phyloP scores from a whole-genome alignment of 2,888 invertebrate species.

The Synergus laeviventris region DNA sequence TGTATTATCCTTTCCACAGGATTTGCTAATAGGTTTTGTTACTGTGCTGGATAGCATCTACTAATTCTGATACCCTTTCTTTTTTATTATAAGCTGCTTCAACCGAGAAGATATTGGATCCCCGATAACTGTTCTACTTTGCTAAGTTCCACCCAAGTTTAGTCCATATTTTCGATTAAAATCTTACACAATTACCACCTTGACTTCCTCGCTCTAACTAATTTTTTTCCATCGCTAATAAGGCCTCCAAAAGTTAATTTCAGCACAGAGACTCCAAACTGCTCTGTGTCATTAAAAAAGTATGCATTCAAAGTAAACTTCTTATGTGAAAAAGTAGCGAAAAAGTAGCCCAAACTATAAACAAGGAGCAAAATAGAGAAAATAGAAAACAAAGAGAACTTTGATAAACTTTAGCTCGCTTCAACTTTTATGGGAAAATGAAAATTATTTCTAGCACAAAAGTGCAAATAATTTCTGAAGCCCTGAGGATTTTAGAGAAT shows the following conservation, averaged over 20 bases:
- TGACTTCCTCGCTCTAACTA: neutral
- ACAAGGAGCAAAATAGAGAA: neutral
- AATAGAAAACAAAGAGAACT: too few species aligned
- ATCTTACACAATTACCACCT: neutral
- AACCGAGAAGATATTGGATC: conserved; percentile 44
- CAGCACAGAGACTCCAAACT: neutral
- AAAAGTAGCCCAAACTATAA: neutral
- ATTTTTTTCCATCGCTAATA: neutral
- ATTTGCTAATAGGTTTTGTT: conserved; percentile 53
- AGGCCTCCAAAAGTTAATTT: neutral
- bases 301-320: neutral
- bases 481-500: neutral
- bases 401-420: neutral
- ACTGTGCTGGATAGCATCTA: conserved; percentile 36
- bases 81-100: neutral
- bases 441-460: neutral
- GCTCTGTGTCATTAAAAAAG: neutral
- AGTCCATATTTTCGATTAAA: neutral
- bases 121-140: neutral
- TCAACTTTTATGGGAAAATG: neutral
- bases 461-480: neutral
- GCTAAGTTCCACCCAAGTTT: neutral
- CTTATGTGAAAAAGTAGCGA: neutral
- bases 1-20: conserved; percentile 51
- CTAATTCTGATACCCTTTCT: neutral